Evolutionary conservation across 1,140 invertebrate species (phyloP).

Genomic region (Drosophila guanche): DNA sequence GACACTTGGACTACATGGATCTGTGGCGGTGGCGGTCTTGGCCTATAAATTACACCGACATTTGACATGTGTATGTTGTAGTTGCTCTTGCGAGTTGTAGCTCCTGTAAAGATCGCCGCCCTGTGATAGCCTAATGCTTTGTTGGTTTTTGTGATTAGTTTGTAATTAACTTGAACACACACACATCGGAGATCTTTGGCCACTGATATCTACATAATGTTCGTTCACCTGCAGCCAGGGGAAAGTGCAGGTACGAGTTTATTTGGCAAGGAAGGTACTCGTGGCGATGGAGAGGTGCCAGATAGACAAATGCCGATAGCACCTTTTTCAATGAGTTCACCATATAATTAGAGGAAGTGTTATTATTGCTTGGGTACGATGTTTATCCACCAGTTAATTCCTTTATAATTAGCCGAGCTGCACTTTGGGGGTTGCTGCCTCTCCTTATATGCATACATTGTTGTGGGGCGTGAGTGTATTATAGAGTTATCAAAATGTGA

Average conservation of each 20-base stretch:
- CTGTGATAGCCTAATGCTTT: constrained; percentile 72
- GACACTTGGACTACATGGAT: constrained; percentile 73
- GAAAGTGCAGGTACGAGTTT: constrained; percentile 22
- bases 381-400: constrained; percentile 72
- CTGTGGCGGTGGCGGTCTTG: constrained; percentile 48
- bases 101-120: constrained; percentile 60
- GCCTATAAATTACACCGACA: constrained; percentile 74
- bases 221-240: constrained; percentile 9
- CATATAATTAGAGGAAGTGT: constrained; percentile 66
- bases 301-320: constrained; percentile 79
- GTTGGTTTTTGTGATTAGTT: constrained; percentile 77
- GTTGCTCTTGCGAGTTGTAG: constrained; percentile 15
- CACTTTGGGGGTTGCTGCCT: not conserved
- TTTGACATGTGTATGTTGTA: constrained; percentile 56
- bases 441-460: not conserved
- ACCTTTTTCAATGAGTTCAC: constrained; percentile 63
- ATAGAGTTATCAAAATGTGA: constrained; percentile 46
- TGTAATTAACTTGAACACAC: constrained; percentile 67
- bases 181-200: constrained; percentile 29
- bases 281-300: constrained; percentile 47
- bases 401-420: constrained; percentile 65
- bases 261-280: constrained; percentile 27
- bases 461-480: not conserved
- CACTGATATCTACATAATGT: constrained; percentile 33
- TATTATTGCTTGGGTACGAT: constrained; percentile 41